phyloP scores from a whole-genome alignment of 2,888 invertebrate genomes.

The Axea sp. region DNA sequence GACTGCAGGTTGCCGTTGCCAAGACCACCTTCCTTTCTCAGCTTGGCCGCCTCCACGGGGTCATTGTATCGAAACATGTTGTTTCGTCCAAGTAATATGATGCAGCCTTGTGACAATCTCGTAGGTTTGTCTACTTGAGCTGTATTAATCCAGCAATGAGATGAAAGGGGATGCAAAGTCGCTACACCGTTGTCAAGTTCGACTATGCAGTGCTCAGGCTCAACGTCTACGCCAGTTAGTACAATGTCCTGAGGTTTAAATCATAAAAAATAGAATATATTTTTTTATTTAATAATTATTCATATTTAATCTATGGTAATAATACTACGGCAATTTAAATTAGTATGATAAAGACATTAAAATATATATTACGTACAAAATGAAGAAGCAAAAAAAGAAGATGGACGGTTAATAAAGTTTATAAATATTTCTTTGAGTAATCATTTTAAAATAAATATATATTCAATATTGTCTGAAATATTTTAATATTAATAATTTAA shows the following conservation, averaged over 20 bases:
- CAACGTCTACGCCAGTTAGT: slow-evolving; percentile 87
- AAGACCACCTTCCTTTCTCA: slow-evolving; percentile 86
- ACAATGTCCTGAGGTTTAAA: slow-evolving; percentile 85
- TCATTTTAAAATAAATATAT: too few relatives aligned
- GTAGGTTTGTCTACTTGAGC: slow-evolving; percentile 88
- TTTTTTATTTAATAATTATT: too few relatives aligned
- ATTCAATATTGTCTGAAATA: too few relatives aligned
- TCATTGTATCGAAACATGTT: slow-evolving; percentile 94
- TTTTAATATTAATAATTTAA: too few relatives aligned
- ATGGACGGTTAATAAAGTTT: too few relatives aligned
- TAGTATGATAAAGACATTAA: too few relatives aligned
- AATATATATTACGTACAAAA: too few relatives aligned
- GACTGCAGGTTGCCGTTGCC: slow-evolving; percentile 81
- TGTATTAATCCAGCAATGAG: slow-evolving; percentile 91
- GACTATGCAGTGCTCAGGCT: slow-evolving; percentile 89
- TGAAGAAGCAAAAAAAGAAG: too few relatives aligned
- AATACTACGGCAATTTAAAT: too few relatives aligned
- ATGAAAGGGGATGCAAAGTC: slow-evolving; percentile 85
- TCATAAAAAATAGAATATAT: too few relatives aligned
- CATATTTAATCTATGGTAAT: too few relatives aligned
- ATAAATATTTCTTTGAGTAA: too few relatives aligned
- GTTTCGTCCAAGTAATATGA: slow-evolving; percentile 87
- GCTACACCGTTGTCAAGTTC: slow-evolving; percentile 86
- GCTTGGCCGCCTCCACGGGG: slow-evolving; percentile 92
- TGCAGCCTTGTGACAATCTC: slow-evolving; percentile 89